These are phyloP conservation scores for Clitarchus hookeri DNA, from an alignment of 2,888 invertebrate species.

Conservation along the genomic window DNA sequence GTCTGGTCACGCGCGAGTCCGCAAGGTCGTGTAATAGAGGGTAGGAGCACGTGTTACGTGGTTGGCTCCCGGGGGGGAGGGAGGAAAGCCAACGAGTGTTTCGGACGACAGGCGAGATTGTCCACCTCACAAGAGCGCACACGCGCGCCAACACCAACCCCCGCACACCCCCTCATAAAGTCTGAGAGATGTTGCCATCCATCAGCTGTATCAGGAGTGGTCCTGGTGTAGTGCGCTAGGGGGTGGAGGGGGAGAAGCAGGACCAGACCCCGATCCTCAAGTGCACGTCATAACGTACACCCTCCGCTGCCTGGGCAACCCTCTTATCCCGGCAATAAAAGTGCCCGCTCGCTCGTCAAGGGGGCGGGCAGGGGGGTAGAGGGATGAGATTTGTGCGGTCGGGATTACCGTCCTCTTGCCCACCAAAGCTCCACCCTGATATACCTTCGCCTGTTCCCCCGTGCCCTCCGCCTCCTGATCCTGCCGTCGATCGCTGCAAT, in stretches of 20 bases:
- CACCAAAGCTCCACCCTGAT: neutral
- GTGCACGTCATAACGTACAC: slow-evolving; percentile 14
- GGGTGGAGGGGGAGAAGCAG: neutral
- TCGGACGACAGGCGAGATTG: neutral
- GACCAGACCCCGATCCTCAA: neutral
- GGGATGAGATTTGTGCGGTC: slow-evolving; percentile 18
- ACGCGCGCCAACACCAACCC: neutral
- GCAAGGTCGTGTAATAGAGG: too few relatives aligned
- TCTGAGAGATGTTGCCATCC: slow-evolving; percentile 24
- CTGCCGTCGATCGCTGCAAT: too few relatives aligned
- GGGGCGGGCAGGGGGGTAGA: neutral
- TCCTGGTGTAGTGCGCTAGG: neutral
- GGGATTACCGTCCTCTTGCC: neutral
- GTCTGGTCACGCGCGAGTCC: too few relatives aligned
- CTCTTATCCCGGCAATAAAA: slow-evolving; percentile 24
- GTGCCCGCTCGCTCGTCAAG: neutral
- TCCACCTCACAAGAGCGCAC: neutral
- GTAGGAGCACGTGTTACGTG: too few relatives aligned
- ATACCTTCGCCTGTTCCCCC: neutral
- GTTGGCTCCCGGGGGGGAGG: too few relatives aligned
- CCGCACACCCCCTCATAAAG: slow-evolving; percentile 45
- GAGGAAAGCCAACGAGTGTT: too few relatives aligned
- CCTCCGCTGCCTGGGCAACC: neutral
- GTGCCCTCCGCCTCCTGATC: neutral
- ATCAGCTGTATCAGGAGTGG: slow-evolving; percentile 23